Base-by-base conservation (phyloP, 2,113 vertebrate genomes). In the Zosterops lateralis region DNA sequence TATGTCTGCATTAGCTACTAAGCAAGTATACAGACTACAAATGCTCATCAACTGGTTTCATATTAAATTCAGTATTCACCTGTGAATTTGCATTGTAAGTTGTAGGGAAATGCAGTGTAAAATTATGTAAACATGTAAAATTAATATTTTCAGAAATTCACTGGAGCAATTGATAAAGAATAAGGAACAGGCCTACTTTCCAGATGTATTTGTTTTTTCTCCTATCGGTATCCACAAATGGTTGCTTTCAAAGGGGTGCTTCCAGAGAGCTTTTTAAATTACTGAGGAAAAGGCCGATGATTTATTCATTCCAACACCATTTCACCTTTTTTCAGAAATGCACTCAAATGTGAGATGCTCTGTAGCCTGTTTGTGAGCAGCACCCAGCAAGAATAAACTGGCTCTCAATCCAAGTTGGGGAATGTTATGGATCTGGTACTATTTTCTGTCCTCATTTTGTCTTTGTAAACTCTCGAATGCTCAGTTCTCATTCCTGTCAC, bases 151-250 rank as follows among this genome's bases (percentile, higher is more conserved):
- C 56, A 65, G 36, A 50, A 50, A 50, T 50, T 50, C 48, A 26
- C 24, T 50, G 48, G 14, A 50, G 17, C 9, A 56, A 21, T 48
- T 75, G 24, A 36, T 60, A 29, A 90, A n/a, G 57, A 79, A 16
- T 34, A 82, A 75, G 7, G 1, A 8, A 28, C 10, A 83, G n/a
- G 12, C 44, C 53, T 12, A 5, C 36, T 48, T 95, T 28, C 40
- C 51, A 80, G 40, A 71, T 90, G 18, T 8, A 47, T 60, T 82
- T 88, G 25, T 12, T 17, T 76, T 75, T 92, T 47, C 42, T 20
- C 6, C 1, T 44, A 8, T 29, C 0, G 0, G 10, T 72, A 34
- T 50, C 32, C 36, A 74, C 31, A 77, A 61, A 70, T 4, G 10
- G 22, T 34, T 65, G 12, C 34, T 83, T 85, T 36, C 34, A 79